Evolutionary conservation across 2,888 invertebrate genomes (phyloP).

Genomic region (Bembecia ichneumoniformis): DNA sequence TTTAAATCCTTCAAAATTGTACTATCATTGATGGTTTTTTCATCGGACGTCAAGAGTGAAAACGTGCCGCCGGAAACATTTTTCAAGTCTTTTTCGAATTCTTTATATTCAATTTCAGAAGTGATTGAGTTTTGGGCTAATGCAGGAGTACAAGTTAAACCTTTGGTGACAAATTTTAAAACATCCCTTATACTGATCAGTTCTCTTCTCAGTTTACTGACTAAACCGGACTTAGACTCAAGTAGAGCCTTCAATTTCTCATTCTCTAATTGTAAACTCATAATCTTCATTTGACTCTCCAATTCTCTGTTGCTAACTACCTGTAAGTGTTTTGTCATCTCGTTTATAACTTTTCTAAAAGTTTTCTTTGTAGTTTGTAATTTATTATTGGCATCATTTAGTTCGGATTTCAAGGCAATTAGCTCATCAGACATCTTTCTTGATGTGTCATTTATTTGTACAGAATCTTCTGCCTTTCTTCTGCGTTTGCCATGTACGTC

Average conservation of each 20-base stretch:
- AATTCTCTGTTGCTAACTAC: conserved; percentile 31
- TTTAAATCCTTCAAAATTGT: conserved; percentile 26
- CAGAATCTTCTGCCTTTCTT: conserved; percentile 8
- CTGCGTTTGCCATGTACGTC: conserved; percentile 30
- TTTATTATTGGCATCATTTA: conserved; percentile 25
- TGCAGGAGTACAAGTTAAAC: conserved; percentile 24
- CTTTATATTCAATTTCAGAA: conserved; percentile 38
- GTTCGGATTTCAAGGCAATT: conserved; percentile 27
- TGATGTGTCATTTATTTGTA: conserved; percentile 5
- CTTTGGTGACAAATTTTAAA: conserved; percentile 40
- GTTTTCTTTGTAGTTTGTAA: conserved; percentile 26
- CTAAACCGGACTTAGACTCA: conserved; percentile 37
- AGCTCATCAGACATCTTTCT: conserved; percentile 26
- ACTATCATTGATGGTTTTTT: conserved; percentile 26
- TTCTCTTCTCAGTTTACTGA: conserved; percentile 41
- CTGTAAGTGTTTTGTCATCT: conserved; percentile 44
- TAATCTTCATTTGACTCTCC: conserved; percentile 30
- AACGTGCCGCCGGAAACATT: conserved; percentile 22
- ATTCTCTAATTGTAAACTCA: conserved; percentile 43
- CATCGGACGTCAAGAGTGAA: conserved; percentile 15
- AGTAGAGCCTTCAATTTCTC: conserved; percentile 42
- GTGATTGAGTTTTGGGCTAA: conserved; percentile 15
- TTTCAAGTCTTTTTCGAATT: conserved; percentile 36
- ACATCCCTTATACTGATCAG: conserved; percentile 33
- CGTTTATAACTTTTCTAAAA: conserved; percentile 31